Evolutionary conservation across 92 coral and sea anemone genomes (phyloP), one percentile per base, ranked within the genome.

Genomic region (Chrysogorgia sp.): DNA sequence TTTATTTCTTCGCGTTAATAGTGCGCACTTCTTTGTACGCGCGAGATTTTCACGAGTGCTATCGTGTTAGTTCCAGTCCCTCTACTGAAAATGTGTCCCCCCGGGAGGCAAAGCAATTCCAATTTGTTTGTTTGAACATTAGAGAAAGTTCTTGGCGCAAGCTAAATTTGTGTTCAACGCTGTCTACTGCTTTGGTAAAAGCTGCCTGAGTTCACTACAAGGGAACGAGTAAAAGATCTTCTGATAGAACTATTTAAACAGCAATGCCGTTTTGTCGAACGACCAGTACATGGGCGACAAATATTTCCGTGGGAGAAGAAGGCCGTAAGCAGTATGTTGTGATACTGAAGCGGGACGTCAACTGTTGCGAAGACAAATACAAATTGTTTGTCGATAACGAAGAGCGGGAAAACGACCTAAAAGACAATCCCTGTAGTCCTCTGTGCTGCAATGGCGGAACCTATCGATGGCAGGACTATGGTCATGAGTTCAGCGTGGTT

Each of bases 401-500:
- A 31, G 90, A 82, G 60, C 45, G 64, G 10, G 96, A 92, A 29
- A 81, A 79, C 63, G 88, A 88, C 41, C 75, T 92, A 65, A 80
- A 84, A 21, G 91, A 84, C 87, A 92, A 92, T 35, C 91, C 96
- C 0, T 92, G 97, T 56, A 92, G 97, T 40, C 97, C 97, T 1
- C 83, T 92, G 10, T 92, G 97, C 19, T 92, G 91, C 72, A 45
- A 77, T 23, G 92, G 97, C 28, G 97, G 96, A 0, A 62, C 56
- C 10, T 90, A 77, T 76, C 96, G 86, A 21, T 92, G 96, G 96
- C 87, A 88, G 6, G 92, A 92, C 77, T 90, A 90, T 30, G 97
- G 97, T 59, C 96, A 88, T 47, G 76, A 81, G 1, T 92, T 92
- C 84, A 43, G 84, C 52, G 57, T 92, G 34, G 65, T 90, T 57